Evolutionary conservation across 1,140 invertebrate genomes (phyloP).

Genomic region (Formica selysi): DNA sequence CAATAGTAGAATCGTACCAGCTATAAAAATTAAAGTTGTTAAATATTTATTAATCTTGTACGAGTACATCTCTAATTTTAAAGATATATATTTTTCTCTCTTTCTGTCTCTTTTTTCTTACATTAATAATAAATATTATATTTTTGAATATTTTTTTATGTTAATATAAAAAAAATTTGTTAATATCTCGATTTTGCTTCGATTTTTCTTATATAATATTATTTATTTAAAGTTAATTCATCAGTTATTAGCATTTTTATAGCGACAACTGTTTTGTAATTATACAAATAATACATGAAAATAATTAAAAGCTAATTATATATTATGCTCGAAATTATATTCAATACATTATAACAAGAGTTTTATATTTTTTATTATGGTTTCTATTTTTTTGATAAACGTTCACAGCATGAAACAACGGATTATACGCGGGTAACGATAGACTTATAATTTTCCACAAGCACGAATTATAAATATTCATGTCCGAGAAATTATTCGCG

Average conservation of each 20-base stretch:
- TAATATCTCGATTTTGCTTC: neutral
- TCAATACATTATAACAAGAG: neutral
- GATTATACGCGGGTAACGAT: slow-evolving; percentile 6
- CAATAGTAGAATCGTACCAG: neutral
- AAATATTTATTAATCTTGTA: neutral
- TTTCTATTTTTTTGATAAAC: neutral
- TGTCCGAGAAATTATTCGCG: slow-evolving; percentile 22
- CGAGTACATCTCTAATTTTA: too few relatives aligned
- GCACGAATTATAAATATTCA: slow-evolving; percentile 59
- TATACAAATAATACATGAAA: too few relatives aligned
- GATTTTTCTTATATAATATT: neutral
- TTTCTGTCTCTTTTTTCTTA: neutral
- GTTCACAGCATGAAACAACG: slow-evolving; percentile 20
- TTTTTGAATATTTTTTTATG: neutral
- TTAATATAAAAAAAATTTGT: neutral
- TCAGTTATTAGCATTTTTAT: neutral
- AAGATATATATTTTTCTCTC: too few relatives aligned
- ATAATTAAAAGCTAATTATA: neutral
- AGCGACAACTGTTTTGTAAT: neutral
- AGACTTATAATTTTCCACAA: slow-evolving; percentile 33
- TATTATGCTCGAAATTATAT: slow-evolving; percentile 18
- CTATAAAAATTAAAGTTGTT: neutral
- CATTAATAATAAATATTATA: neutral
- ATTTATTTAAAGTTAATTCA: slow-evolving; percentile 5
- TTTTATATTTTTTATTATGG: slow-evolving; percentile 10